phyloP scores from a whole-genome alignment of 2,113 vertebrate genomes.

The Platysternon megacephalum region DNA sequence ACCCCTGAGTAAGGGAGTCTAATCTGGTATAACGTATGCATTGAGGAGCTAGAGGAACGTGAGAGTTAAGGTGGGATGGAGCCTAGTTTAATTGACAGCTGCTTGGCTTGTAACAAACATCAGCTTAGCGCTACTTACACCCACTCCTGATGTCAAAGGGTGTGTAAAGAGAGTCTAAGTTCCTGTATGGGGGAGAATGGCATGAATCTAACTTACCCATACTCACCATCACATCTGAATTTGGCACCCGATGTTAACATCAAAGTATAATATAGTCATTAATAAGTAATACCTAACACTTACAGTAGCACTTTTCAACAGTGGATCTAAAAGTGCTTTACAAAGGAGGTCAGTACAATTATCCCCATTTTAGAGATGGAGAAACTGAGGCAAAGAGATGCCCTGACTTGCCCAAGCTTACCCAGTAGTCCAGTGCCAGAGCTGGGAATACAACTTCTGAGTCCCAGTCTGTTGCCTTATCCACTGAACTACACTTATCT shows the following conservation, averaged over 20 bases:
- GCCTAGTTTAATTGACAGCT: not conserved
- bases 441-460: not conserved
- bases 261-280: not conserved
- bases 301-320: not conserved
- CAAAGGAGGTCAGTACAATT: not conserved
- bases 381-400: not conserved
- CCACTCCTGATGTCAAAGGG: not conserved
- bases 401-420: not conserved
- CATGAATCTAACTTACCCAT: not conserved
- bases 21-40: not conserved
- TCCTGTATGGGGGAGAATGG: not conserved
- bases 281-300: not conserved
- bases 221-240: not conserved
- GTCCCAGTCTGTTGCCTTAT: not conserved
- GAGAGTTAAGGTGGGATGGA: not conserved
- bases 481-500: not conserved
- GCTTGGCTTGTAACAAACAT: not conserved
- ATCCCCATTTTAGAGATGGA: conserved; percentile 2
- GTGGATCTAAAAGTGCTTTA: not conserved
- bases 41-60: not conserved
- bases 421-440: not conserved
- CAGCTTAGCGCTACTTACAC: not conserved
- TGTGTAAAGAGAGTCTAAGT: not conserved
- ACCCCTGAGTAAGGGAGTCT: not conserved
- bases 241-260: not conserved